Conservation (phyloP, 2,888 invertebrate species). For the Acleris laterana region DNA sequence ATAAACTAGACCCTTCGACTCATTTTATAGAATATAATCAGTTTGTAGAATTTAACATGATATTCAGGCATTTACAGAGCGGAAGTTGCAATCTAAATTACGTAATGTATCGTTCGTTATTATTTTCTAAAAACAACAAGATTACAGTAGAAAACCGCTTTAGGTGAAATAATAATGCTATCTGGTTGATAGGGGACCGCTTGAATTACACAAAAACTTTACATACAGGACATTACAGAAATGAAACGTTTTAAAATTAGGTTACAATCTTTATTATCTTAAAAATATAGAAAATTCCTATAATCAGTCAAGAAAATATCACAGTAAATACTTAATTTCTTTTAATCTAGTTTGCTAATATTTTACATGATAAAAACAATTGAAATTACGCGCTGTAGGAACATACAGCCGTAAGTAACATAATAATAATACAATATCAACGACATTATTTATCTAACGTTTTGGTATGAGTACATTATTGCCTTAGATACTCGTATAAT, state of each 20-base stretch:
- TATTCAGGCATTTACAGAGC: too few species aligned
- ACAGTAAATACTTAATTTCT: constrained; percentile 57
- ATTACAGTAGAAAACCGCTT: background rate
- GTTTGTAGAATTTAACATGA: too few species aligned
- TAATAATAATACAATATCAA: constrained; percentile 1
- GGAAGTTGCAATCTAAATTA: too few species aligned
- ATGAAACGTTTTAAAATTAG: constrained; percentile 19
- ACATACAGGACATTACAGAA: constrained; percentile 4
- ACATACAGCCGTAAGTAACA: too few species aligned
- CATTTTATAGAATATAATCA: too few species aligned
- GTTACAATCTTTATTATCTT: constrained; percentile 40
- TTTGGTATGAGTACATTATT: constrained; percentile 18
- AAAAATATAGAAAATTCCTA: constrained; percentile 66
- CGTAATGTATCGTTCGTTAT: too few species aligned
- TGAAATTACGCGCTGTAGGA: constrained; percentile 2
- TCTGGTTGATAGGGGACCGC: too few species aligned
- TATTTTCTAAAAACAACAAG: too few species aligned
- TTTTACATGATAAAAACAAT: background rate
- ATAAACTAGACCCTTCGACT: too few species aligned
- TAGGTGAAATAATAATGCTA: background rate
- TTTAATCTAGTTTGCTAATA: constrained; percentile 15
- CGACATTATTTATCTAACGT: background rate
- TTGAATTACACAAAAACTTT: too few species aligned
- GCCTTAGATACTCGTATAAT: background rate
- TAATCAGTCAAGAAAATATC: constrained; percentile 72